Evolutionary conservation across 2,888 invertebrate species (phyloP), one percentile per base, ranked within the genome.

Genomic region (Anaspis maculata): DNA sequence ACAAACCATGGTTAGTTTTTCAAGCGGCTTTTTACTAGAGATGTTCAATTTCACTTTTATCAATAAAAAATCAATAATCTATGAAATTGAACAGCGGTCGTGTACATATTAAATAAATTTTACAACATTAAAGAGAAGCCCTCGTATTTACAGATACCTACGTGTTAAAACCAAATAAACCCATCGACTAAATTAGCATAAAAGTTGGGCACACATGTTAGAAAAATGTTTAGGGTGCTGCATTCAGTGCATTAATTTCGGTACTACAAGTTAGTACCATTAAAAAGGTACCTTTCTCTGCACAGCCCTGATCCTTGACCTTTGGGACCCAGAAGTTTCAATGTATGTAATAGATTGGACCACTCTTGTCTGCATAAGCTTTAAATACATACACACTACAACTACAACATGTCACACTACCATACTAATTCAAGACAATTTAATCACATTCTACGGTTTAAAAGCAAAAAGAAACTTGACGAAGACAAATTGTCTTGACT

Each of bases 281-380:
- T 41, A 42, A 51, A 49, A 48, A 49, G 57, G 60, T 70, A 70
- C 70, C 70, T 70, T 67, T 70, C 68, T 67, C 70, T 66, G 68
- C 68, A 69, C 58, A 70, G 65, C 59, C 70, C 69, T 48, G 62
- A 56, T 54, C 62, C 63, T 48, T 58, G 62, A 50, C 60, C 54
- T 60, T 58, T 53, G 52, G 62, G 62, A 51, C 67, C 66, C 56
- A 67, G 66, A 44, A 56, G 61, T 45, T 59, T 59, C 62, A 69
- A 61, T 48, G 61, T 58, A 51, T 55, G 57, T 48, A 67, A 66
- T 56, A 68, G 63, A 46, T 54, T 61, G 52, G 57, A 55, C 65
- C 64, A 66, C 52, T 64, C 65, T 52, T 51, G 54, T 56, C 59
- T 61, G 64, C 59, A 57, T 51, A 63, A 60, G 61, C 62, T 61